phyloP scores from a whole-genome alignment of 2,797 vertebrate genomes.

The Philypnodon macrostomus region DNA sequence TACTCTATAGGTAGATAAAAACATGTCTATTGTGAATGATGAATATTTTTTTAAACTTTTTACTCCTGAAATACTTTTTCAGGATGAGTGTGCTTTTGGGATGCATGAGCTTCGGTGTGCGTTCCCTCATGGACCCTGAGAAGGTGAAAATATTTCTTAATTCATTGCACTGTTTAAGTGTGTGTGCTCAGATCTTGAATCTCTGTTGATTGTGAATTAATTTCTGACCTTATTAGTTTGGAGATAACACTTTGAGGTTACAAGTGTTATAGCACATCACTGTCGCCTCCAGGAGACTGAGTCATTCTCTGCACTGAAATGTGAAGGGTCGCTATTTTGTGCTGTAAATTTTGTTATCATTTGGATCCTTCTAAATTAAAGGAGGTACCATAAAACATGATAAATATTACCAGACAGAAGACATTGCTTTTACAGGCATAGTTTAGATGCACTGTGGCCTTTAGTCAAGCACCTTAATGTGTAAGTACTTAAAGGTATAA shows the following conservation, averaged over 20 bases:
- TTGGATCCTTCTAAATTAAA: no score
- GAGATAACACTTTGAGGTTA: slow-evolving; percentile 64
- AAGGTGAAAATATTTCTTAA: slow-evolving; percentile 73
- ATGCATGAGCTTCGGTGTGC: slow-evolving; percentile 89
- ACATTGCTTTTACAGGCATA: no score
- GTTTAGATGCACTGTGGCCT: no score
- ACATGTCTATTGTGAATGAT: no score
- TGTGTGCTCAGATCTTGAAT: slow-evolving; percentile 47
- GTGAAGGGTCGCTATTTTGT: slow-evolving; percentile 17
- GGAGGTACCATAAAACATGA: no score
- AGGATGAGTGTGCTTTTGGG: slow-evolving; percentile 77
- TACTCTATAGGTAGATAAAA: no score
- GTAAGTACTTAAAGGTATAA: no score
- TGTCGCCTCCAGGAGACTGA: slow-evolving; percentile 40
- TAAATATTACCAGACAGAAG: no score
- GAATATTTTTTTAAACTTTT: no score
- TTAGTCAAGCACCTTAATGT: no score
- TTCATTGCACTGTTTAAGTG: slow-evolving; percentile 10
- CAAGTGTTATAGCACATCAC: slow-evolving; percentile 36
- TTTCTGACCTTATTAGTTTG: slow-evolving; percentile 57
- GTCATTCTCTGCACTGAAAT: slow-evolving; percentile 30
- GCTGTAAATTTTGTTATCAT: not conserved
- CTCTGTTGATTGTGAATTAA: slow-evolving; percentile 46
- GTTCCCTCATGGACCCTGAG: slow-evolving; percentile 77
- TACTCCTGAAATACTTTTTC: slow-evolving; percentile 15